These are phyloP conservation scores for Protobothrops flavoviridis DNA, from an alignment of 2,113 vertebrate genomes.

Conservation along the genomic window DNA sequence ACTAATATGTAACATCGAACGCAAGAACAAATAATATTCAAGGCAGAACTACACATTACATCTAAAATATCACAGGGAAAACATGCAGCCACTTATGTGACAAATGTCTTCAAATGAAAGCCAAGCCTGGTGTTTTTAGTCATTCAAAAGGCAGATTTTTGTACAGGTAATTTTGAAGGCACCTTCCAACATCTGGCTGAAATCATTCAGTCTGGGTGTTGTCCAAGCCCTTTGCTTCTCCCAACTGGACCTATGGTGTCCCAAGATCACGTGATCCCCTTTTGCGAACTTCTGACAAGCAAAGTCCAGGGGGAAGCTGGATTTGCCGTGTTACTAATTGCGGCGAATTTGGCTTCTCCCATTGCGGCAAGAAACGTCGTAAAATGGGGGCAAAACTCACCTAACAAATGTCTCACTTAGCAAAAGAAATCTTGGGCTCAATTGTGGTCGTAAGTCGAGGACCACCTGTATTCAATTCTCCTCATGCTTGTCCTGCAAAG, in stretches of 20 bases:
- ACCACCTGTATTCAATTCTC: not conserved
- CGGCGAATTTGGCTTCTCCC: too few species aligned
- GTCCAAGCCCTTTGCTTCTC: constrained; percentile 20
- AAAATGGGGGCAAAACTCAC: not conserved
- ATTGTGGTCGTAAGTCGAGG: not conserved
- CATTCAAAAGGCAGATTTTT: constrained; percentile 34
- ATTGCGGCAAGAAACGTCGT: not conserved
- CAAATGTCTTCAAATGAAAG: constrained; percentile 22
- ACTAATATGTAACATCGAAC: constrained; percentile 3
- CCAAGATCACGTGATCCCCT: too few species aligned
- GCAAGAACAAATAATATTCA: constrained; percentile 17
- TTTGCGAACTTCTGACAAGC: too few species aligned
- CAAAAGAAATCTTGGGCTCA: not conserved
- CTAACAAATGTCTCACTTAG: not conserved
- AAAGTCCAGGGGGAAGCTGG: too few species aligned
- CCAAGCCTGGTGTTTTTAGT: not conserved
- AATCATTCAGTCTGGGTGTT: constrained; percentile 10
- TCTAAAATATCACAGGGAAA: not conserved
- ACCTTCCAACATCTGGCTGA: not conserved
- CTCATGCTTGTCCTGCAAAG: constrained; percentile 9
- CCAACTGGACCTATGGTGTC: not conserved
- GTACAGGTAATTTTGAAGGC: not conserved
- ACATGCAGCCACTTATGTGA: not conserved
- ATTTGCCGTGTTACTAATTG: not conserved
- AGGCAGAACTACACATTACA: not conserved